Base-by-base conservation (phyloP, 2,888 invertebrate species). In the Caradrina kadenii region DNA sequence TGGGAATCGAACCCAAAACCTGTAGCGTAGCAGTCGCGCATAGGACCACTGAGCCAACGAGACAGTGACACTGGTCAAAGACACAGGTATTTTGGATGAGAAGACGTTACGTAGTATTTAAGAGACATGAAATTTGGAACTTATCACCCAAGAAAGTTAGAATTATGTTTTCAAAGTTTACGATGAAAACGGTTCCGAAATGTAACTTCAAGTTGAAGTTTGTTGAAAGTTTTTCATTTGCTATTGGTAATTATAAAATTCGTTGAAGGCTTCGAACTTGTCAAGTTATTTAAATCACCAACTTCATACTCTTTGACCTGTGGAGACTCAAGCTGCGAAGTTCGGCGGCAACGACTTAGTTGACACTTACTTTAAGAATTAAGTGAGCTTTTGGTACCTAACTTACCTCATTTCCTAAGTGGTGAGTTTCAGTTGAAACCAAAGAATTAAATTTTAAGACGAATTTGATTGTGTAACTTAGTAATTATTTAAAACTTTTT, bases 251-350 rank as follows among this genome's bases (percentile, higher is more conserved):
- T 39, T 39, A 39, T 11, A 21, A 39, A 53, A 54, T 50, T 35
- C 0, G 11, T 58, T 58, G 54, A 22, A 31, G 19, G 21, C 50
- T 61, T 48, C 0, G 21, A 17, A 49, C 49, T 52, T 19, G 10
- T 50, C 10, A 31, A 49, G 56, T 73, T 48, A 45, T 52, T 13
- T 52, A 48, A 48, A 53, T 17, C 21, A 5, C 0, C 0, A 71
- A 66, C 48, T 65, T 53, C 13, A 11, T 45, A 22, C 15, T 19
- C 42, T 50, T 13, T 71, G 52, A 52, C 39, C 45, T 10, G 42
- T 10, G 31, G n/a, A 21, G 8, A 61, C 48, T 31, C n/a, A 15
- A 60, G 8, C 7, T 19, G 19, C 17, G 8, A 56, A 73, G 11
- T 52, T 64, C n/a, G 26, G 22, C 15, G 10, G 11, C 8, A n/a